Evolutionary conservation across 2,888 invertebrate genomes (phyloP).

Genomic region (Apamea anceps): DNA sequence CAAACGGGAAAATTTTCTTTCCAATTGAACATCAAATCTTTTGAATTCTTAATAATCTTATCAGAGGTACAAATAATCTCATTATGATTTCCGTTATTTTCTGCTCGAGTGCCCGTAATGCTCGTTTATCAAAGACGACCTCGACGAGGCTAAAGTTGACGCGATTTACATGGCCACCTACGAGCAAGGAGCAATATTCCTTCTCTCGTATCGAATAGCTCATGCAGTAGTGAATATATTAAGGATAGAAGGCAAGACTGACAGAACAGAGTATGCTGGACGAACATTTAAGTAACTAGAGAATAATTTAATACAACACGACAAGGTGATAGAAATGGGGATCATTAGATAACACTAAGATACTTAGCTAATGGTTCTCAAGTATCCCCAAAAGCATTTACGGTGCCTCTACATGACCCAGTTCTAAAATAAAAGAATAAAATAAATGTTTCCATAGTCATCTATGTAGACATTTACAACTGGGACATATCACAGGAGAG

Average conservation of each 20-base stretch:
- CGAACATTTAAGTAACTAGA: neutral
- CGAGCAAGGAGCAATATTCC: neutral
- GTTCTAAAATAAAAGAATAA: too few relatives aligned
- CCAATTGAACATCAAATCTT: neutral
- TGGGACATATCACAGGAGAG: slow-evolving; percentile 28
- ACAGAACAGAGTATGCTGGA: neutral
- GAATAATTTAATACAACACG: neutral
- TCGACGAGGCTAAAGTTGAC: slow-evolving; percentile 9
- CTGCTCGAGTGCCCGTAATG: slow-evolving; percentile 17
- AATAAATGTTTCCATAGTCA: neutral
- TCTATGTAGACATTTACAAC: too few relatives aligned
- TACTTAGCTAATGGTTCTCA: neutral
- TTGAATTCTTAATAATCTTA: neutral
- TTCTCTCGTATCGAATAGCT: neutral
- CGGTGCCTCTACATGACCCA: neutral
- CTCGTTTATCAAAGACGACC: slow-evolving; percentile 29
- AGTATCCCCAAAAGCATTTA: slow-evolving; percentile 10
- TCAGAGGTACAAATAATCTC: neutral
- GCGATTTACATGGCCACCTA: slow-evolving; percentile 4
- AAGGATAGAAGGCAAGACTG: neutral
- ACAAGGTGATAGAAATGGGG: neutral
- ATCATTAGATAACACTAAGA: neutral
- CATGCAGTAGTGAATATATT: neutral
- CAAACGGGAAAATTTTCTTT: neutral
- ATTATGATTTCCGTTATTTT: slow-evolving; percentile 22